Percentiles rank a stretch among this genome's conserved stretches.
Evolutionary conservation across 1,140 invertebrate genomes (phyloP).

Genomic region (Dendrolimus kikuchii): DNA sequence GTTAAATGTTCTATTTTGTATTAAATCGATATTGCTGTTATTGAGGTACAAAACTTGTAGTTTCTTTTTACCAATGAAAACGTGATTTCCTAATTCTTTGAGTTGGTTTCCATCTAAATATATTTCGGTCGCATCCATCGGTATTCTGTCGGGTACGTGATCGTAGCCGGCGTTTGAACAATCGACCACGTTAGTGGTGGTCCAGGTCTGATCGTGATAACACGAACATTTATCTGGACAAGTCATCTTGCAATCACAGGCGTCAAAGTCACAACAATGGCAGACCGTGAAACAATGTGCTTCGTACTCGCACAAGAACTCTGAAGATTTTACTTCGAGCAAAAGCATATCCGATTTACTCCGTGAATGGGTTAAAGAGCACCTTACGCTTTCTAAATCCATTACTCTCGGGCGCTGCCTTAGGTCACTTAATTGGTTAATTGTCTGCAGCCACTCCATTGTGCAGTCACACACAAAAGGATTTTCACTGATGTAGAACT

Average conservation of each 20-base stretch:
- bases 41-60: slow-evolving; percentile 87
- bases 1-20: slow-evolving; percentile 90
- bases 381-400: slow-evolving; percentile 89
- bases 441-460: slow-evolving; percentile 88
- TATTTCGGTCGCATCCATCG: slow-evolving; percentile 93
- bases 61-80: slow-evolving; percentile 91
- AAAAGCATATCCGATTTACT: slow-evolving; percentile 78
- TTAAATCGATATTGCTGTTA: slow-evolving; percentile 83
- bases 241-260: slow-evolving; percentile 93
- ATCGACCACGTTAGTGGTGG: slow-evolving; percentile 88
- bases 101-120: slow-evolving; percentile 92
- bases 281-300: slow-evolving; percentile 91
- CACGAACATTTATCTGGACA: slow-evolving; percentile 91
- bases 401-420: slow-evolving; percentile 87
- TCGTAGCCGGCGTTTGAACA: slow-evolving; percentile 85
- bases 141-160: slow-evolving; percentile 83
- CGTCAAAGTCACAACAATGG: slow-evolving; percentile 93
- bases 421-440: slow-evolving; percentile 81
- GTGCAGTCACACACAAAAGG: slow-evolving; percentile 88
- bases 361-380: slow-evolving; percentile 85
- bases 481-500: slow-evolving; percentile 87
- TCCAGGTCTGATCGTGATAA: slow-evolving; percentile 93
- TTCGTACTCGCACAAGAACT: slow-evolving; percentile 90
- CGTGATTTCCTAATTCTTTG: slow-evolving; percentile 85
- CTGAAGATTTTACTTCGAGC: slow-evolving; percentile 83